Base-by-base conservation (phyloP, 2,797 vertebrate species). In the Rachycentron canadum region DNA sequence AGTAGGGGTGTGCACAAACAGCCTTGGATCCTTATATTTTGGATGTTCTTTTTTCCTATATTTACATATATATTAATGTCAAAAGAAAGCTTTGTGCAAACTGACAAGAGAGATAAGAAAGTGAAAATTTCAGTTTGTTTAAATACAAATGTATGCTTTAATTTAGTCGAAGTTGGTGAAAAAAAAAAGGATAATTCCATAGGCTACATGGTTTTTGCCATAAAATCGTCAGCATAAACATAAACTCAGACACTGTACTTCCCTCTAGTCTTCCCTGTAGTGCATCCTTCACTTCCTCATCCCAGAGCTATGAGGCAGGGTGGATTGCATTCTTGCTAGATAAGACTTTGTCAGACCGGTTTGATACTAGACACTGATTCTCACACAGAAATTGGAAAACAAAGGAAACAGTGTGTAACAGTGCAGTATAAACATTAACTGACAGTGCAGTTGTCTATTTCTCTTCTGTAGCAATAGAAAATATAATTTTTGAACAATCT, bases 271-370 rank as follows among this genome's bases (percentile, higher is more conserved):
- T 58, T 77, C 41, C 47, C 26, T n/a, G 28, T 55, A 53, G 43
- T 7, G 2, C 56, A 32, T 65, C 4, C 16, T 52, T 64, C 10
- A 55, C 74, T 75, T 71, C 50, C 73, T 77, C 59, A 16, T 68
- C 26, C 34, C 50, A 19, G 28, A 72, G 36, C n/a, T 8, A 75
- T 16, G 2, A 77, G 36, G 32, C 79, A 70, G 69, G 86, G 2
- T 50, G 45, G 28, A 32, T 53, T 38, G 47, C 76, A 88, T 87
- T 90, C 28, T 73, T 62, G 7, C 4, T 8, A 19, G 3, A 26
- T n/a, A 2, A 26, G 32, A 50, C 30, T 59, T 79, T n/a, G 45
- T 69, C 55, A 65, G 68, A 81, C 72, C 25, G 52, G 75, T 82
- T 41, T 67, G 32, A 75, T 68, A 41, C 10, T 26, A 32, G 53